Base-by-base conservation (phyloP, 2,113 vertebrate species). In the Pithys albifrons region DNA sequence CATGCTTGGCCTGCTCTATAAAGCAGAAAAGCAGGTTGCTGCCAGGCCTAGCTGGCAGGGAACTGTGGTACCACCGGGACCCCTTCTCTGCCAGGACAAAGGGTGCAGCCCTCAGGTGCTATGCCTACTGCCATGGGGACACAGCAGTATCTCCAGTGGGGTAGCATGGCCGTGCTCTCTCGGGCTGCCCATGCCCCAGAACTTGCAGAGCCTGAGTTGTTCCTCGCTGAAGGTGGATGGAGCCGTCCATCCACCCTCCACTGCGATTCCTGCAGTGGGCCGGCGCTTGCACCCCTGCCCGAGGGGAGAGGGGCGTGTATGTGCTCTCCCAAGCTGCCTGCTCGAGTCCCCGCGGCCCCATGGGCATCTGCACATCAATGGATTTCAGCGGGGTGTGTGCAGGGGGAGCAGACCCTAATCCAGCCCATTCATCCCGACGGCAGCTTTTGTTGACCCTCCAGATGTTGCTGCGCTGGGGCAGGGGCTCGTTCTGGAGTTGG, bases 311-410 rank as follows among this genome's bases (percentile, higher is more conserved):
- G 23, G 22, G 39, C 8, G 20, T 11, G 20, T 45, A 13, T 39
- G 33, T 46, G 70, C 25, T 70, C 55, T 83, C 48, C 64, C 33
- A 59, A 35, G 76, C 28, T 8, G 37, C 61, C 27, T 64, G 28
- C 84, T 80, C 52, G 73, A 12, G 31, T 62, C 27, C 75, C 37
- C 35, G 66, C 1, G 89, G 89, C 91, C 92, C 84, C 87, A 59
- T 17, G 72, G 86, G 58, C 89, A 96, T 97, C 93, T 97, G 92
- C 93, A 96, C 95, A 93, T 97, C 90, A 97, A 92, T 95, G 89
- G 83, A 46, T 67, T 95, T 20, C 13, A 18, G 78, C 10, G 10
- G 57, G 51, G 16, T 23, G 37, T n/a, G 57, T 24, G 33, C 35
- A 14, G 51, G 58, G 82, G 84, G 70, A 79, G 92, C 85, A 39